These are phyloP conservation scores for Coreoperca whiteheadi DNA, from an alignment of 2,113 vertebrate genomes.

Conservation along the genomic window DNA sequence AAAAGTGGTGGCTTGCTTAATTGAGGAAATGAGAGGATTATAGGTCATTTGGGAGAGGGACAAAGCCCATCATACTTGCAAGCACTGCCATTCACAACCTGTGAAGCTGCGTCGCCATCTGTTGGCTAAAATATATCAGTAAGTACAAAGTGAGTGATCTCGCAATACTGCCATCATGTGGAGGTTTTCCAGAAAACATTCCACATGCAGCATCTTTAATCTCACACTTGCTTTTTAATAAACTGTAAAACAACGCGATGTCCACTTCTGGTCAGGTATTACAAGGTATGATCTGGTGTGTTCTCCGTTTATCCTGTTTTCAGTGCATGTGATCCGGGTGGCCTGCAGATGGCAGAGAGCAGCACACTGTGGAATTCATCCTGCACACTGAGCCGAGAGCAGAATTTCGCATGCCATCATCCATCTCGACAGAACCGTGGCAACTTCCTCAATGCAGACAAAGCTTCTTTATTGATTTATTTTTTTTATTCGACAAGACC, in stretches of 20 bases:
- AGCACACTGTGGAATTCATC: background rate
- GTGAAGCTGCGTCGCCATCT: conserved; percentile 46
- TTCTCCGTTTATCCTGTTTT: background rate
- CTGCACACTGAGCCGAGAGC: background rate
- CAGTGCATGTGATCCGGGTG: background rate
- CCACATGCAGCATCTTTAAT: background rate
- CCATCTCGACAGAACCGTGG: too few species aligned
- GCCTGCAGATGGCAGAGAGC: conserved; percentile 39
- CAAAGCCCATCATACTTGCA: background rate
- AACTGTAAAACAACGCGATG: background rate
- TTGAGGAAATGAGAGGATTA: conserved; percentile 27
- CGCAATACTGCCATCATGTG: conserved; percentile 44
- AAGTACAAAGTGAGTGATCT: background rate
- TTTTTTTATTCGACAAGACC: conserved; percentile 1
- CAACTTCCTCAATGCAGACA: conserved; percentile 23
- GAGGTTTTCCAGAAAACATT: conserved; percentile 1
- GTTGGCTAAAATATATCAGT: conserved; percentile 6
- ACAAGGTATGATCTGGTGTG: background rate
- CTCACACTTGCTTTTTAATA: too few species aligned
- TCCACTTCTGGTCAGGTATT: background rate
- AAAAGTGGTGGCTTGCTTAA: background rate
- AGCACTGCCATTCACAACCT: background rate
- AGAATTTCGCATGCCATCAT: conserved; percentile 23
- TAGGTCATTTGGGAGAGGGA: background rate
- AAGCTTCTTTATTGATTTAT: too few species aligned